A percentile compares a stretch with the other conserved stretches of the same genome.
Conservation (phyloP, 2,113 vertebrate species). For the Dolichallabes microphthalmus region DNA sequence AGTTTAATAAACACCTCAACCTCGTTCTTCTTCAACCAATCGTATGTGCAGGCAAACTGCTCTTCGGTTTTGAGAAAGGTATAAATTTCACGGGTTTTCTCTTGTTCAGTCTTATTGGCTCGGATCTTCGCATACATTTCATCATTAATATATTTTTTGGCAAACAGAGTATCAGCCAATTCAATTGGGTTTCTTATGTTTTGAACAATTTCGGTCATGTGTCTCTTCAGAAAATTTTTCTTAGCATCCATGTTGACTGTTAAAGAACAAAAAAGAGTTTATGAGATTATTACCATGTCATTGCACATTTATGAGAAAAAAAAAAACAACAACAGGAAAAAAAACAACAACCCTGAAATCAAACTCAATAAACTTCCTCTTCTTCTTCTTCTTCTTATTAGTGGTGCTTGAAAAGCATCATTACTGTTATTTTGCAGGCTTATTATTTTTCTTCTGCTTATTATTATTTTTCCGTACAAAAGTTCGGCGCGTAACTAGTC, state of each 20-base stretch:
- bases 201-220: background rate
- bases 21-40: background rate
- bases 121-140: background rate
- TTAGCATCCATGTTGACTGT: background rate
- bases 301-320: background rate
- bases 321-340: background rate
- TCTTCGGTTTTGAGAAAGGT: background rate
- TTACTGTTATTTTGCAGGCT: too few species aligned
- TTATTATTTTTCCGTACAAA: too few species aligned
- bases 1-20: background rate
- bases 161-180: background rate
- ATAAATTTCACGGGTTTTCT: background rate
- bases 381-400: too few species aligned
- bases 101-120: rapidly evolving
- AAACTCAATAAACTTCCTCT: too few species aligned
- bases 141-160: rapidly evolving
- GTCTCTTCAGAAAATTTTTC: background rate
- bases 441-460: too few species aligned
- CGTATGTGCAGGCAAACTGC: too few species aligned
- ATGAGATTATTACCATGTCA: background rate
- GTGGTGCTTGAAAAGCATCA: too few species aligned
- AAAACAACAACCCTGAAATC: background rate
- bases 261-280: background rate
- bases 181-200: background rate
- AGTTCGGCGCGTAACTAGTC: too few species aligned